Conservation (phyloP, 2,888 invertebrate species). For the Stictocephala bisonia region DNA sequence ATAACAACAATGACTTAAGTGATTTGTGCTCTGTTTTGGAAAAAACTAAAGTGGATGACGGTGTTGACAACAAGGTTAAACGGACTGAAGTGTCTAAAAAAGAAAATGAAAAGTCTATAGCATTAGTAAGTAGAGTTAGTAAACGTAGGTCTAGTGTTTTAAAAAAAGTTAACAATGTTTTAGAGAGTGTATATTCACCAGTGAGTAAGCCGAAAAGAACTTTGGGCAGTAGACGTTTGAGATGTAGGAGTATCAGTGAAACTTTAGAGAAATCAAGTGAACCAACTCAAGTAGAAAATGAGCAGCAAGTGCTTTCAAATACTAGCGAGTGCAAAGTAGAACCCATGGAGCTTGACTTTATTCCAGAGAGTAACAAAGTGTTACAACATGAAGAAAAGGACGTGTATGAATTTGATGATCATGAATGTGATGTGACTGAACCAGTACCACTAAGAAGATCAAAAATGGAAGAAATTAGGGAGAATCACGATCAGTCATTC, state of each 20-base stretch:
- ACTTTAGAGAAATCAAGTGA: neutral
- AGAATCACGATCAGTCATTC: slow-evolving; percentile 58
- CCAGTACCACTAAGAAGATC: slow-evolving; percentile 58
- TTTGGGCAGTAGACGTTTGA: neutral
- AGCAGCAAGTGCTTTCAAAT: neutral
- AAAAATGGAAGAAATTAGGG: slow-evolving; percentile 57
- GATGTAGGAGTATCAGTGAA: slow-evolving; percentile 23
- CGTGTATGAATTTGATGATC: slow-evolving; percentile 69
- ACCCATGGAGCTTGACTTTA: neutral
- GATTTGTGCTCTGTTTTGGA: slow-evolving; percentile 8
- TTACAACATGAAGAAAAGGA: slow-evolving; percentile 62
- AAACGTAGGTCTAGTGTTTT: slow-evolving; percentile 41
- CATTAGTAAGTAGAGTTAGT: slow-evolving; percentile 49
- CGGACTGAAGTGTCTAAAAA: slow-evolving; percentile 45
- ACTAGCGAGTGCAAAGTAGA: neutral
- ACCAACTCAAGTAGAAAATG: slow-evolving; percentile 1
- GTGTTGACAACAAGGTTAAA: slow-evolving; percentile 37
- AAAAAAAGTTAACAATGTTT: slow-evolving; percentile 30
- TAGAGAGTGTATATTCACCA: slow-evolving; percentile 10
- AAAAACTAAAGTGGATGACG: slow-evolving; percentile 14
- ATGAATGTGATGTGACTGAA: slow-evolving; percentile 63
- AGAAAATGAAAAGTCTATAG: slow-evolving; percentile 47
- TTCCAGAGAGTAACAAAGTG: neutral
- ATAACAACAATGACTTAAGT: slow-evolving; percentile 41
- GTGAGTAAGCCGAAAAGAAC: slow-evolving; percentile 7